Evolutionary conservation across 2,888 invertebrate genomes (phyloP).

Genomic region (Apamea monoglypha): DNA sequence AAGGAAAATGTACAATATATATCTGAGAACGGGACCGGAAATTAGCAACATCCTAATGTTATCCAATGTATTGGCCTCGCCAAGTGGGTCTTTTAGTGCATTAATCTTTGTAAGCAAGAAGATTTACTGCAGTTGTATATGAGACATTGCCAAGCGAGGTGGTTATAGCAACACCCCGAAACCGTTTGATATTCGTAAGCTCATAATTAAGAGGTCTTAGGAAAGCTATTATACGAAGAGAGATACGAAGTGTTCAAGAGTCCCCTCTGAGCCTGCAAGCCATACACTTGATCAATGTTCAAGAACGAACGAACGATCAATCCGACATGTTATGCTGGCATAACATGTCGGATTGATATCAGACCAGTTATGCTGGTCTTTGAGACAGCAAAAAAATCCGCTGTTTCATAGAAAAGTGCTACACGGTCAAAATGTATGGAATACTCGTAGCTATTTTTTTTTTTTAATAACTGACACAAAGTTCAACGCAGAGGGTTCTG

Average conservation of each 20-base stretch:
- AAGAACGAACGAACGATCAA: too few relatives aligned
- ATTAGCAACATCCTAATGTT: conserved; percentile 56
- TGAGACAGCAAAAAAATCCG: too few relatives aligned
- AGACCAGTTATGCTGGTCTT: too few relatives aligned
- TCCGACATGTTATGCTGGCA: too few relatives aligned
- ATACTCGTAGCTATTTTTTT: too few relatives aligned
- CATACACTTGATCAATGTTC: background rate
- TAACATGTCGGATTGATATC: too few relatives aligned
- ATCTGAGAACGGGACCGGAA: conserved; percentile 39
- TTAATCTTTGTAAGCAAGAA: conserved; percentile 33
- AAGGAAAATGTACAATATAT: conserved; percentile 28
- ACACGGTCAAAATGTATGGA: too few relatives aligned
- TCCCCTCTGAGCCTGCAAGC: background rate
- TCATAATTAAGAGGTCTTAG: background rate
- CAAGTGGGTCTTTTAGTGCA: conserved; percentile 46
- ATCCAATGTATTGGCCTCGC: conserved; percentile 41
- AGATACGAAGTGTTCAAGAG: background rate
- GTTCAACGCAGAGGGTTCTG: too few relatives aligned
- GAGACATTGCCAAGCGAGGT: conserved; percentile 27
- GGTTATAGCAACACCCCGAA: conserved; percentile 16
- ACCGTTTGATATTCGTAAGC: background rate
- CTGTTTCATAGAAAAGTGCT: too few relatives aligned
- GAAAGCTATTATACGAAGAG: background rate
- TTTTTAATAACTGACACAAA: too few relatives aligned
- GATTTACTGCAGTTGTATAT: conserved; percentile 39